Evolutionary conservation across 2,888 invertebrate species (phyloP).

Genomic region (Bugula neritina): DNA sequence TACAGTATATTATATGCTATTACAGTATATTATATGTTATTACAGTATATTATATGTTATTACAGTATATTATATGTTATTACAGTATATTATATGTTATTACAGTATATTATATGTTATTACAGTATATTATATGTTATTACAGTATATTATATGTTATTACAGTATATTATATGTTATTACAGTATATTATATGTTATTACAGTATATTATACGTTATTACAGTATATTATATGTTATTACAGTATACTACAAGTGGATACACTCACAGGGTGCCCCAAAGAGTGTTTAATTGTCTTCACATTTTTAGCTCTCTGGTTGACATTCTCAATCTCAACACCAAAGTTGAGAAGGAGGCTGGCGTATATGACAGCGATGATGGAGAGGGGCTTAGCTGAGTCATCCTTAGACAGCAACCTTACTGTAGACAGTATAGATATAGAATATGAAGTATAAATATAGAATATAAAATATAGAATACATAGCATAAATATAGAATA

Average conservation of each 20-base stretch:
- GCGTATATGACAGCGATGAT: slow-evolving; percentile 46
- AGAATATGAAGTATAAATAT: not conserved
- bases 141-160: not conserved
- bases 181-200: not conserved
- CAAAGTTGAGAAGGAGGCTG: slow-evolving; percentile 38
- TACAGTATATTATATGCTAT: not conserved
- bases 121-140: not conserved
- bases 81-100: not conserved
- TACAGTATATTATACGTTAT: not conserved
- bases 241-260: not conserved
- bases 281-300: slow-evolving; percentile 56
- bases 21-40: not conserved
- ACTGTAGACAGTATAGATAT: slow-evolving; percentile 54
- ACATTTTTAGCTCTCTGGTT: slow-evolving; percentile 66
- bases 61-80: not conserved
- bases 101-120: not conserved
- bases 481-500: not conserved
- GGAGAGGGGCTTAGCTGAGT: slow-evolving; percentile 72
- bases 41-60: not conserved
- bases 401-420: slow-evolving; percentile 66
- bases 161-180: not conserved
- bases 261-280: slow-evolving; percentile 47
- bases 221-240: not conserved
- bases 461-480: not conserved
- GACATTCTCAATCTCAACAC: slow-evolving; percentile 57